A percentile compares a stretch with the other conserved stretches of the same genome.
Conservation (phyloP, 2,797 vertebrate species). For the Oryzias sinensis region DNA sequence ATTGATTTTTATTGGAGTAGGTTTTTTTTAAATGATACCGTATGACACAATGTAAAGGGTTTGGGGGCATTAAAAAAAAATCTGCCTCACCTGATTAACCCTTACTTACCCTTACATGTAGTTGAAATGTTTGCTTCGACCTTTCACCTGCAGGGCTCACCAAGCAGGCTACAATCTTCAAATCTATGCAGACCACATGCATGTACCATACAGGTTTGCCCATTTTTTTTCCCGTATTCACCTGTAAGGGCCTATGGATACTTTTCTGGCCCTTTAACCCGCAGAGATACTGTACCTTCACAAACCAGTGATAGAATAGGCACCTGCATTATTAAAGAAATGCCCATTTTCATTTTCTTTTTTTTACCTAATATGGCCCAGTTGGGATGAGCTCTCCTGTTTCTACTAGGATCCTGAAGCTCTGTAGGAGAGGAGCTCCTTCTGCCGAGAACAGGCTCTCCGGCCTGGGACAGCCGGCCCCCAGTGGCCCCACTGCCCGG, state of each 20-base stretch:
- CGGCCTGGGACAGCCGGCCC: constrained; percentile 47
- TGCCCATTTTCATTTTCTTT: constrained; percentile 19
- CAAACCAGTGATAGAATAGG: constrained; percentile 10
- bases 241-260: background rate
- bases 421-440: constrained; percentile 60
- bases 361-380: constrained; percentile 79
- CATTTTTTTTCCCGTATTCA: too few species aligned
- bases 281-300: background rate
- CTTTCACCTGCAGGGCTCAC: too few species aligned
- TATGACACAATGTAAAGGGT: too few species aligned
- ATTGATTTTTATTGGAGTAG: too few species aligned
- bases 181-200: too few species aligned
- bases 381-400: constrained; percentile 81
- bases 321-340: constrained; percentile 19
- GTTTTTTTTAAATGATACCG: too few species aligned
- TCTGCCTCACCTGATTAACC: too few species aligned
- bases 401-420: constrained; percentile 77
- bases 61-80: too few species aligned
- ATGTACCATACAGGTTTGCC: too few species aligned
- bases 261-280: background rate
- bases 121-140: too few species aligned
- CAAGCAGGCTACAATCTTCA: too few species aligned
- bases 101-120: too few species aligned
- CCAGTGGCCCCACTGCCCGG: constrained; percentile 58
- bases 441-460: constrained; percentile 49